Conservation (phyloP, 2,888 invertebrate genomes). For the Hofmannophila pseudospretella region DNA sequence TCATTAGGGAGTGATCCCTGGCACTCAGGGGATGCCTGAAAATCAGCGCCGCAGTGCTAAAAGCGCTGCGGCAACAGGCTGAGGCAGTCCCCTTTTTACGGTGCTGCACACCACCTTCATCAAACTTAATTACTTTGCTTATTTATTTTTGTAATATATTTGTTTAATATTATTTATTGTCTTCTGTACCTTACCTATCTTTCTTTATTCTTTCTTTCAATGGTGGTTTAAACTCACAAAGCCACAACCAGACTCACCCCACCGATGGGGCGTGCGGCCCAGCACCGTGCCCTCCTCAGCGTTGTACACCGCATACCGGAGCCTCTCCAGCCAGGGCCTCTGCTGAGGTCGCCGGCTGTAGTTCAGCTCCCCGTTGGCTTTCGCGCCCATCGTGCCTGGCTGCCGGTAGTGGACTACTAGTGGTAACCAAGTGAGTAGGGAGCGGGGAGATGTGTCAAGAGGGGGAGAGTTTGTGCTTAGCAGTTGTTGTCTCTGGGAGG, state of each 20-base stretch:
- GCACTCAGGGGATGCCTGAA: too few relatives aligned
- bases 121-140: too few relatives aligned
- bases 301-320: slow-evolving; percentile 77
- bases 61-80: too few relatives aligned
- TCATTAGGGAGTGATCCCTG: too few relatives aligned
- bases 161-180: too few relatives aligned
- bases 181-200: neutral
- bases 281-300: slow-evolving; percentile 78
- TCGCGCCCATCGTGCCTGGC: slow-evolving; percentile 54
- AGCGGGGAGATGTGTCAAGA: slow-evolving; percentile 8
- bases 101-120: too few relatives aligned
- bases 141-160: too few relatives aligned
- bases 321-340: slow-evolving; percentile 51
- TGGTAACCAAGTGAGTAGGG: slow-evolving; percentile 7
- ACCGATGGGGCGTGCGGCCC: slow-evolving; percentile 79
- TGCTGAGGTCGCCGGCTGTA: slow-evolving; percentile 59
- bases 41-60: too few relatives aligned
- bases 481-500: slow-evolving; percentile 10
- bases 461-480: slow-evolving; percentile 14
- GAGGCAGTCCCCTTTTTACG: too few relatives aligned
- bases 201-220: neutral
- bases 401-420: slow-evolving; percentile 18
- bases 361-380: slow-evolving; percentile 58
- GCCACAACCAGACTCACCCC: slow-evolving; percentile 83
- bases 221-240: too few relatives aligned